A percentile compares a stretch with the other conserved stretches of the same genome.
Conservation (phyloP, 2,113 vertebrate genomes). For the Spilogale gracilis region DNA sequence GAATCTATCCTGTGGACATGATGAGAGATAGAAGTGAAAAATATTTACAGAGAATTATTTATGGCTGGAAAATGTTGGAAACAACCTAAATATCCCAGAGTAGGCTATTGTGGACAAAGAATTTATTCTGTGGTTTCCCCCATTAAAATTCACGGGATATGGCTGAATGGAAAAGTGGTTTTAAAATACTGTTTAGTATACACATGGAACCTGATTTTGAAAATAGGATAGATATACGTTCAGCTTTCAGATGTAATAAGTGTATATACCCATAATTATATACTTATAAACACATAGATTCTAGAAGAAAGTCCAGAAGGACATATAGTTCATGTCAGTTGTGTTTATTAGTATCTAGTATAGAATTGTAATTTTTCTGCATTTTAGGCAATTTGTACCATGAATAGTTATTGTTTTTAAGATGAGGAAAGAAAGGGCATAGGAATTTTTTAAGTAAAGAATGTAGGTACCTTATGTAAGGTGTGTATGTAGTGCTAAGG, state of each 20-base stretch:
- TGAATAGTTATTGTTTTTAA: constrained; percentile 11
- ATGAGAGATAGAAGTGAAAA: background rate
- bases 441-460: background rate
- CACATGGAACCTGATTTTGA: background rate
- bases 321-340: background rate
- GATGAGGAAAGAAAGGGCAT: background rate
- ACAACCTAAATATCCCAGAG: background rate
- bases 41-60: background rate
- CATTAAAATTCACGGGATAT: background rate
- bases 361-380: background rate
- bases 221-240: constrained; percentile 26
- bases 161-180: background rate
- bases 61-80: background rate
- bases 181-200: background rate
- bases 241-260: background rate
- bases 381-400: background rate
- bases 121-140: background rate
- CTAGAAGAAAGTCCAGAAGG: background rate
- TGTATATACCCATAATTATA: background rate
- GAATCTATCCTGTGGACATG: background rate
- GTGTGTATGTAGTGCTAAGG: background rate
- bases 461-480: background rate
- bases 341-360: constrained; percentile 4
- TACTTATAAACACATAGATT: background rate
- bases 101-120: background rate